phyloP scores from a whole-genome alignment of 2,888 invertebrate species.

The Acanthosoma haemorrhoidale region DNA sequence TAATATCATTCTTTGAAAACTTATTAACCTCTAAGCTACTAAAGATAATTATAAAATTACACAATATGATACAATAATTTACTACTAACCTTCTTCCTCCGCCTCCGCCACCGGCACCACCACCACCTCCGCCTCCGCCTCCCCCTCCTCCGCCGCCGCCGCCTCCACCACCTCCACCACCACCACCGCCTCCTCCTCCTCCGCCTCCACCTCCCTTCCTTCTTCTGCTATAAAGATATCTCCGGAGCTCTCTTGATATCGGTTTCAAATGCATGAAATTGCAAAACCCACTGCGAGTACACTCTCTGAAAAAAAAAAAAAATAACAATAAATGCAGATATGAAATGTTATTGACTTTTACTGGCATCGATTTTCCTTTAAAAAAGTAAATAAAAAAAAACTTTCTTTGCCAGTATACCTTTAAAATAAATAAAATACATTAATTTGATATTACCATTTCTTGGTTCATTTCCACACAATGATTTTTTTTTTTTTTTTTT shows the following conservation, averaged over 20 bases:
- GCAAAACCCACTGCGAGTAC: slow-evolving; percentile 97
- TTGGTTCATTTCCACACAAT: no score
- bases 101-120: slow-evolving; percentile 13
- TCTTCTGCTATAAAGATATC: slow-evolving; percentile 56
- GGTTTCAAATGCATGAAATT: slow-evolving; percentile 99
- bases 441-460: no score
- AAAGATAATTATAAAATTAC: no score
- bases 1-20: no score
- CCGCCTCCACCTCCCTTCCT: slow-evolving; percentile 42
- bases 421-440: no score
- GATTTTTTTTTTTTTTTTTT: background rate
- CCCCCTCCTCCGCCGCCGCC: slow-evolving; percentile 22
- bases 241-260: slow-evolving; percentile 87
- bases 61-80: slow-evolving; percentile 3
- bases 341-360: no score
- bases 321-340: background rate
- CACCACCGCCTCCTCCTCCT: slow-evolving; percentile 14
- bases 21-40: no score
- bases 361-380: no score
- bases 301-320: slow-evolving; percentile 59
- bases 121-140: background rate
- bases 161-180: slow-evolving; percentile 14
- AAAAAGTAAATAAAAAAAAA: no score
- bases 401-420: no score
- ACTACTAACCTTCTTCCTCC: slow-evolving; percentile 8